phyloP scores from a whole-genome alignment of 2,888 invertebrate species.

The Cerceris ruficornis region DNA sequence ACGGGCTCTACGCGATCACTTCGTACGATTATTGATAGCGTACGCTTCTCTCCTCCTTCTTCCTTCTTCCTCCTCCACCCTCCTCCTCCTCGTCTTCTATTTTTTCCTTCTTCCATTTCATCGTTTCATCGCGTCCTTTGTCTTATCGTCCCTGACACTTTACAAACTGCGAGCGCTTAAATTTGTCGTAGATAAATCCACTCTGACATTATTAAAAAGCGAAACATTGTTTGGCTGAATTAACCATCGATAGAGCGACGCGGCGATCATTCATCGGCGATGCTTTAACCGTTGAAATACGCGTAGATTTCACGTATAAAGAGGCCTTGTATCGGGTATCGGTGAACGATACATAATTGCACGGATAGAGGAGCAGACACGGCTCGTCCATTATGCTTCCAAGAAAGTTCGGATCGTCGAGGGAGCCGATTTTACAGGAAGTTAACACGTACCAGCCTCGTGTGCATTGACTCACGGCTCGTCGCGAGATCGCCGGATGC shows the following conservation, averaged over 20 bases:
- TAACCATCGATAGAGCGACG: no score
- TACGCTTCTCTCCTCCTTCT: background rate
- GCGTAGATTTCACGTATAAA: conserved; percentile 39
- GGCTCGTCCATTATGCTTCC: conserved; percentile 78
- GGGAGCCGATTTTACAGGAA: conserved; percentile 68
- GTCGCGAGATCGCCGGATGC: conserved; percentile 67
- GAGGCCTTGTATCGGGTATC: conserved; percentile 72
- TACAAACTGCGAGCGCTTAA: background rate
- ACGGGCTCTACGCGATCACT: background rate
- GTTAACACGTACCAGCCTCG: conserved; percentile 23
- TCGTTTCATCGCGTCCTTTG: background rate
- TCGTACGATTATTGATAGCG: conserved; percentile 1
- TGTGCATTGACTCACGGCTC: conserved; percentile 60
- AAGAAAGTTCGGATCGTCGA: conserved; percentile 70
- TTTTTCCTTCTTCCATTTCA: no score
- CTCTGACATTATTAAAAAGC: no score
- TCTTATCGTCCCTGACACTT: background rate
- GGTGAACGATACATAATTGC: conserved; percentile 68
- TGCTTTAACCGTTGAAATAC: background rate
- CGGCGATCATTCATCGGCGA: no score
- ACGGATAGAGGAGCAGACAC: conserved; percentile 68
- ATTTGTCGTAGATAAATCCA: background rate
- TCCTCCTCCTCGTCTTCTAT: no score
- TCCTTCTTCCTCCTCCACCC: no score
- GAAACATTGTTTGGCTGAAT: no score